A percentile compares a stretch with the other conserved stretches of the same genome.
These are phyloP conservation scores for Hirundo rustica DNA, from an alignment of 2,797 vertebrate genomes.

Conservation along the genomic window DNA sequence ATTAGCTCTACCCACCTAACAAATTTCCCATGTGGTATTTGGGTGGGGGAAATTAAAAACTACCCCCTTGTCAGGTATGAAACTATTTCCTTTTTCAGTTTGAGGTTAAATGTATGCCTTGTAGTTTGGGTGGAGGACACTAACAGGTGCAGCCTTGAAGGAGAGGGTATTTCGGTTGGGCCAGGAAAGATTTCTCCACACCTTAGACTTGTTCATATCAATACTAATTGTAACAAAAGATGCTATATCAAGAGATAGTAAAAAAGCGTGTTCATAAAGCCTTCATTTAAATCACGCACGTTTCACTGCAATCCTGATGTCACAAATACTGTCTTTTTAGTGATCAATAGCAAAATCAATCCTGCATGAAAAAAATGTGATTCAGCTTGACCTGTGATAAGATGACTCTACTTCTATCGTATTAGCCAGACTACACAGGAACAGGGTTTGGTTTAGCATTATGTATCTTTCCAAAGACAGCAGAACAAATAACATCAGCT, in stretches of 20 bases:
- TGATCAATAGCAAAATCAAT: background rate
- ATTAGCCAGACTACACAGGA: background rate
- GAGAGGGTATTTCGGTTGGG: background rate
- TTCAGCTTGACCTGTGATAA: background rate
- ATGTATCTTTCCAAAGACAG: background rate
- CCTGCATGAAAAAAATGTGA: background rate
- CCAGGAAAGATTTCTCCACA: background rate
- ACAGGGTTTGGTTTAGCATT: background rate
- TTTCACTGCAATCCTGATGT: background rate
- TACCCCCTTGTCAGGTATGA: conserved; percentile 15
- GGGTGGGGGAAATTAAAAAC: conserved; percentile 48
- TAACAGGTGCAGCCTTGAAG: background rate
- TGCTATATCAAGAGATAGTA: background rate
- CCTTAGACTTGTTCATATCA: background rate
- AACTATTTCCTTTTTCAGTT: conserved; percentile 53
- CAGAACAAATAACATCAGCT: background rate
- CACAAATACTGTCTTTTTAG: background rate
- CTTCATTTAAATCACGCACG: background rate
- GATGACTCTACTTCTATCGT: background rate
- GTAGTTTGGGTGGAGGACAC: background rate
- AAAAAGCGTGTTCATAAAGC: background rate
- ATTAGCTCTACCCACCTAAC: background rate
- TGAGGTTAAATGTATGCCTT: conserved; percentile 12
- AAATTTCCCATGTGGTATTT: conserved; percentile 25
- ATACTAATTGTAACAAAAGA: background rate